Conservation (phyloP, 2,797 vertebrate species). For the Cichlasoma orientale region DNA sequence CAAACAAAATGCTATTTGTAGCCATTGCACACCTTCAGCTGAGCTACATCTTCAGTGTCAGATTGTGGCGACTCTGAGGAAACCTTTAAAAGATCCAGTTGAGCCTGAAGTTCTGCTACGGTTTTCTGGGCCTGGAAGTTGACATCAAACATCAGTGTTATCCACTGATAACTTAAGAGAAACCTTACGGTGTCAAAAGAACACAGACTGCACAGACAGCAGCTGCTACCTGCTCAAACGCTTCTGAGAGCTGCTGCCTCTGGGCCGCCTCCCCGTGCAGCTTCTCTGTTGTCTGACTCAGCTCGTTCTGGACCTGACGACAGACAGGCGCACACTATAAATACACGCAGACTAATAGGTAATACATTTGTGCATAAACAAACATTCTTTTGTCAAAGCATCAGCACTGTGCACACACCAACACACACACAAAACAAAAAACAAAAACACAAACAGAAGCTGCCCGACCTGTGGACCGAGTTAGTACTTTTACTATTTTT, state of each 20-base stretch:
- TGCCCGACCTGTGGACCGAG: slow-evolving; percentile 41
- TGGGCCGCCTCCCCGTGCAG: slow-evolving; percentile 79
- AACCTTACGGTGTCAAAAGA: neutral
- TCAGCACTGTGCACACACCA: neutral
- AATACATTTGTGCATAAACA: slow-evolving; percentile 6
- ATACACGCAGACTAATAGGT: neutral
- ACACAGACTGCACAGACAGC: fast-evolving
- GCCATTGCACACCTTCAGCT: slow-evolving; percentile 84
- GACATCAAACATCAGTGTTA: slow-evolving; percentile 3
- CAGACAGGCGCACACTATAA: slow-evolving; percentile 10
- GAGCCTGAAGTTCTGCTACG: slow-evolving; percentile 83
- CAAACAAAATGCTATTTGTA: neutral
- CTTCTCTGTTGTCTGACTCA: slow-evolving; percentile 79
- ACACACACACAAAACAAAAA: neutral
- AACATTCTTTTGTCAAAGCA: slow-evolving; percentile 21
- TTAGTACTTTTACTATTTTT: slow-evolving; percentile 46
- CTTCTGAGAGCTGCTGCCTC: slow-evolving; percentile 80
- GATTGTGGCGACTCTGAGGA: slow-evolving; percentile 68
- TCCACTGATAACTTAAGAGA: neutral
- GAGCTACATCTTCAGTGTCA: slow-evolving; percentile 78
- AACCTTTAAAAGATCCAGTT: slow-evolving; percentile 86
- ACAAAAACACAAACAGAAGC: slow-evolving; percentile 8
- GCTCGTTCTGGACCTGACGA: slow-evolving; percentile 81
- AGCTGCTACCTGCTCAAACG: slow-evolving; percentile 86
- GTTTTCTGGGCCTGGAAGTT: slow-evolving; percentile 82